Percentiles rank a stretch among this genome's conserved stretches.
Evolutionary conservation across 1,140 invertebrate species (phyloP).

Genomic region (Philotrypesis tridentata): DNA sequence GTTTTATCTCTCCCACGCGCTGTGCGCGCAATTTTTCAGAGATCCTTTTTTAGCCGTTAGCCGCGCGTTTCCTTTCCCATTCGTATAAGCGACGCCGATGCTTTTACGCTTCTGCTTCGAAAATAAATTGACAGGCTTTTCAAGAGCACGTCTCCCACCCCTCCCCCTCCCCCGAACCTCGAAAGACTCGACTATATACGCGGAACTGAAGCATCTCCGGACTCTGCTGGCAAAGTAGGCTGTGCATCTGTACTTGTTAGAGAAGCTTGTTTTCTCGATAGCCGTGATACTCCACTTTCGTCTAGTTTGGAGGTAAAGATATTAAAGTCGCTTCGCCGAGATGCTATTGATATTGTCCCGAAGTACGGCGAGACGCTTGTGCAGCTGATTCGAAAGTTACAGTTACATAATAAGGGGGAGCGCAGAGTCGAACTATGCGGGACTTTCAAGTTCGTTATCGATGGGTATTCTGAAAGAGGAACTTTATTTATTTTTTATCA

Average conservation of each 20-base stretch:
- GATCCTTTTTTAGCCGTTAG: background rate
- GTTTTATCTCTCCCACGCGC: slow-evolving; percentile 22
- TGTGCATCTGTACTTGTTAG: background rate
- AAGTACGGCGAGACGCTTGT: background rate
- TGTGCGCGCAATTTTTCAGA: slow-evolving; percentile 12
- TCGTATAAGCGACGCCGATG: background rate
- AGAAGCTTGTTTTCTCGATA: background rate
- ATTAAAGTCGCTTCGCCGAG: background rate
- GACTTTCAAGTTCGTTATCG: too few relatives aligned
- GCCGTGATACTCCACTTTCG: slow-evolving; percentile 7
- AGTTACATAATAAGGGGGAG: too few relatives aligned
- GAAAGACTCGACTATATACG: background rate
- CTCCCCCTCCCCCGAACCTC: background rate
- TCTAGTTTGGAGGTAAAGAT: background rate
- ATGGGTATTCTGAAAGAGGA: too few relatives aligned
- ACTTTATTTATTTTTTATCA: too few relatives aligned
- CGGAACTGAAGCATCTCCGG: background rate
- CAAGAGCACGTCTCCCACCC: background rate
- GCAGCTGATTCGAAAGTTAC: background rate
- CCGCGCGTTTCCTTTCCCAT: background rate
- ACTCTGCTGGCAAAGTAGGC: slow-evolving; percentile 26
- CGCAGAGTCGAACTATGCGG: background rate
- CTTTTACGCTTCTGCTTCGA: background rate
- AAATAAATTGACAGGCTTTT: slow-evolving; percentile 6
- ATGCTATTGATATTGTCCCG: background rate